Base-by-base conservation (phyloP, 2,113 vertebrate species). In the Onychorhynchus coronatus region DNA sequence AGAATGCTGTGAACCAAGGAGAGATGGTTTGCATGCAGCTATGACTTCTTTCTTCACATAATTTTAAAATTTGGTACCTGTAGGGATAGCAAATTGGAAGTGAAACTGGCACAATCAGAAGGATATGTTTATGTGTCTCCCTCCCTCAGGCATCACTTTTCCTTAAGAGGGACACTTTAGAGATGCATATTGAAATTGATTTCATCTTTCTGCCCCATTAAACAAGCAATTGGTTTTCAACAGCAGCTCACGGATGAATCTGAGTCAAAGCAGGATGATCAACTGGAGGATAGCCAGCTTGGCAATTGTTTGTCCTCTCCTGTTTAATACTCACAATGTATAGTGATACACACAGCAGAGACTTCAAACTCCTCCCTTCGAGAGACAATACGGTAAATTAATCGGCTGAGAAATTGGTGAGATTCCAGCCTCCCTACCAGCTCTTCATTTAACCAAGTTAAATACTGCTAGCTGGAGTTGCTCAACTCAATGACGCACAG, bases 151-250 rank as follows among this genome's bases (percentile, higher is more conserved):
- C 52, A 87, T 30, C 58, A 14, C 67, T 97, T 94, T 89, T 67
- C 65, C 70, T 21, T 68, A 50, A 90, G 65, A 93, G 46, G 82
- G 84, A 83, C 28, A 12, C 72, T 92, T 89, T 53, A 77, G 82
- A 85, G 93, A 87, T 80, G 21, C 77, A 53, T 91, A 59, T 81
- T 94, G 88, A 85, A 92, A 95, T 72, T 77, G 72, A 67, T 91
- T 91, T 96, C 67, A 87, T 95, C 95, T 92, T 94, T 96, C 93
- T 97, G 85, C 79, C 74, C 85, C 91, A 79, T 95, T 97, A 95
- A 97, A 92, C 88, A 82, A 89, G 91, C 94, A 97, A 89, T 94
- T 77, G 78, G 90, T 93, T 97, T 97, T 96, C 88, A 93, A 59
- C 84, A 47, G 58, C 35, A 71, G 50, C 87, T 93, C 35, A 3